Evolutionary conservation across 2,113 vertebrate species (phyloP).

Genomic region (Sitta europaea): DNA sequence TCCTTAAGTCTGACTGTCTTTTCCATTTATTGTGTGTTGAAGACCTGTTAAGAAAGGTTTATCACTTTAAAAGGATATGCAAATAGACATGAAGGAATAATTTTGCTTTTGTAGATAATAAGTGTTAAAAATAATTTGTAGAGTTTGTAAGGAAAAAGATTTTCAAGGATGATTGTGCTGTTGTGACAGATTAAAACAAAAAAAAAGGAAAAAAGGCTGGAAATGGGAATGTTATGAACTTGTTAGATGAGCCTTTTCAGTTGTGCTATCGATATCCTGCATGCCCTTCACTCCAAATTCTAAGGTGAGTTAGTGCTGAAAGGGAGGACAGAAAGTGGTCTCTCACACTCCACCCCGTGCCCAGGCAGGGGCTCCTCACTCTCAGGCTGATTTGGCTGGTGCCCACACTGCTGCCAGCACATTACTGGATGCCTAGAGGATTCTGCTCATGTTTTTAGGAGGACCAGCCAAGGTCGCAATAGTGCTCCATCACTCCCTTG

Average conservation of each 20-base stretch:
- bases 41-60: not conserved
- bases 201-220: not conserved
- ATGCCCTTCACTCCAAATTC: not conserved
- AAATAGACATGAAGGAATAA: not conserved
- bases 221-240: not conserved
- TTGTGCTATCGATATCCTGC: not conserved
- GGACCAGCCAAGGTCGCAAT: not conserved
- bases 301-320: not conserved
- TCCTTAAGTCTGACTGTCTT: not conserved
- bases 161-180: not conserved
- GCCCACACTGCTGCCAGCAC: accelerated
- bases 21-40: not conserved
- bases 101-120: not conserved
- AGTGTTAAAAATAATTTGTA: slow-evolving; percentile 16
- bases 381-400: not conserved
- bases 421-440: not conserved
- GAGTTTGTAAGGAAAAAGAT: not conserved
- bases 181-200: not conserved
- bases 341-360: not conserved
- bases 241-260: not conserved
- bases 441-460: not conserved
- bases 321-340: not conserved
- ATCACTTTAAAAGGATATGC: not conserved
- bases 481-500: not conserved
- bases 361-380: not conserved